Evolutionary conservation across 23 tunicate species (phyloP), one percentile per base, ranked within the genome.

Genomic region (Trididemnum nubilum): DNA sequence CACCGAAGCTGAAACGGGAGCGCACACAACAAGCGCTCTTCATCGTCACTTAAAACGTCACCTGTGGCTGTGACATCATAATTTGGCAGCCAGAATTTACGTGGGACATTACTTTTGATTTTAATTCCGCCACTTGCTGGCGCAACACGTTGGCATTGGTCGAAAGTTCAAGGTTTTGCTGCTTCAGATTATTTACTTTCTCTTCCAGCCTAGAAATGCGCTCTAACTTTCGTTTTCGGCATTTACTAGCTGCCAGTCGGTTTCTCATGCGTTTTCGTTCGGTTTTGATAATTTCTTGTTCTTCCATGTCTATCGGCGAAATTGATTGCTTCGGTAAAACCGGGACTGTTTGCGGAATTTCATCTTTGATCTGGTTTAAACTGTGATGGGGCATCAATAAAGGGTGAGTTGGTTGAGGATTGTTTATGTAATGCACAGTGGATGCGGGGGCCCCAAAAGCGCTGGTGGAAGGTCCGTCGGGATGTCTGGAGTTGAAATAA

Each of bases 241-340:
- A 96, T 64, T 96, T 96, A 74, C 91, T 88, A 82, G 99, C 99
- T 24, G 99, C 99, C 5, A 96, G 64, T 15, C 99, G 90, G 64
- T 96, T 96, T 30, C 99, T 64, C 83, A 93, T 84, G 28, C 99
- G 86, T 72, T 96, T 96, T 40, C 99, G 73, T 77, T 96, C 99
- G 32, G 92, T 72, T 85, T 96, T 96, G 33, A 91, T 93, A 44
- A 76, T 63, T 84, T 96, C 99, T 84, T 96, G 99, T 36, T 84
- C 79, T 34, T 82, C 94, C 87, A 96, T 82, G 81, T 96, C 88
- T 27, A 96, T 93, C 64, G 99, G 99, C 18, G 98, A 93, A 36
- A 93, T 72, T 24, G 98, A 92, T 35, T 89, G 93, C 71, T 85
- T 81, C 35, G 85, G 30, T 51, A 86, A 64, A 2, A 92, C 85